Percentiles rank a stretch among this genome's conserved stretches.
These are phyloP conservation scores for Cremastobaeus sp. DNA, from an alignment of 2,888 invertebrate genomes.

Conservation along the genomic window DNA sequence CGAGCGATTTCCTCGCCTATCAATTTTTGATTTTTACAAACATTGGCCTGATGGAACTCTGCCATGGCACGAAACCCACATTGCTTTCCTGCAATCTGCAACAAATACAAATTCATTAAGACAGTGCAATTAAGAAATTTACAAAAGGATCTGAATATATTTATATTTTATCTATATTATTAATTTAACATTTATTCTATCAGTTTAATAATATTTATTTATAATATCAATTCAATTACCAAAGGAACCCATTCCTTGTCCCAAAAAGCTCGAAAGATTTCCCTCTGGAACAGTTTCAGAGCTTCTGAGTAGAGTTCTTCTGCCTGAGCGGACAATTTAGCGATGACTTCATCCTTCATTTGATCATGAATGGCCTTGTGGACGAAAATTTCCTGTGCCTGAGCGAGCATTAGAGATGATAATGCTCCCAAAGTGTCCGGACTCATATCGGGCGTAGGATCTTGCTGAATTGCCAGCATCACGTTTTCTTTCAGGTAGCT, in stretches of 20 bases:
- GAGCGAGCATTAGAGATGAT: constrained; percentile 94
- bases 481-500: constrained; percentile 89
- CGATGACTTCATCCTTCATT: constrained; percentile 96
- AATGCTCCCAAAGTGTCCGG: constrained; percentile 94
- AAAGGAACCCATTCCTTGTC: constrained; percentile 91
- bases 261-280: constrained; percentile 89
- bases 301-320: constrained; percentile 97
- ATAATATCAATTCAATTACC: constrained; percentile 79
- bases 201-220: not conserved
- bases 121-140: constrained; percentile 1
- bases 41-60: constrained; percentile 92
- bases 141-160: not conserved
- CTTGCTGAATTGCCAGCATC: constrained; percentile 91
- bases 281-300: constrained; percentile 90
- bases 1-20: constrained; percentile 96
- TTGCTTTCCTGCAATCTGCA: constrained; percentile 90
- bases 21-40: constrained; percentile 86
- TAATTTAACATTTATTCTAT: not conserved
- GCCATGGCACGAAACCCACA: constrained; percentile 92
- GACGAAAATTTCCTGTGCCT: constrained; percentile 98
- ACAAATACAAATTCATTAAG: constrained; percentile 13
- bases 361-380: constrained; percentile 95
- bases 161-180: not conserved
- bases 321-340: constrained; percentile 93
- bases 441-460: constrained; percentile 96